phyloP scores from a whole-genome alignment of 2,797 vertebrate genomes.

The Xenops minutus region DNA sequence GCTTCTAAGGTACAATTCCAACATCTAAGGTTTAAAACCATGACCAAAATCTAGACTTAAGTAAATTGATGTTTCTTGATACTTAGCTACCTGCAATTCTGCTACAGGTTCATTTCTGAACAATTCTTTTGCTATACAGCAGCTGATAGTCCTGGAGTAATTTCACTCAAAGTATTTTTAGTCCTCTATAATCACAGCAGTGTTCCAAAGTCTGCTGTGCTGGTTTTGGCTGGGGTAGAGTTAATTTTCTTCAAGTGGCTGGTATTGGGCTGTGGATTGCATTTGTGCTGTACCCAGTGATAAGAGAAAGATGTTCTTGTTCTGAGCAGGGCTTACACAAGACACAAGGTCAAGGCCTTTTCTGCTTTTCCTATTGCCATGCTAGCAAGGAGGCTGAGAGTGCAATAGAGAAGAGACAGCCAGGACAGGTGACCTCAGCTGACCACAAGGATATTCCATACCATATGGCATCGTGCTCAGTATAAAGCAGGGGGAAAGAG shows the following conservation, averaged over 20 bases:
- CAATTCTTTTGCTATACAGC: not conserved
- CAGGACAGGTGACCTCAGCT: not conserved
- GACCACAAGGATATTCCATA: not conserved
- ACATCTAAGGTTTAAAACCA: not conserved
- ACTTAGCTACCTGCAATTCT: not conserved
- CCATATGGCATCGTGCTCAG: not conserved
- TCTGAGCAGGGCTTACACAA: not conserved
- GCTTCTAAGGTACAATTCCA: not conserved
- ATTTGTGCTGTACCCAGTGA: not conserved
- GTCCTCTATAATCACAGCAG: not conserved
- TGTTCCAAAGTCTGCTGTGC: not conserved
- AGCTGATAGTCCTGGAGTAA: not conserved
- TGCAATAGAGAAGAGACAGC: not conserved
- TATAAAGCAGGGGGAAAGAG: not conserved
- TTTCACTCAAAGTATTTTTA: not conserved
- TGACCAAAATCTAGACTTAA: not conserved
- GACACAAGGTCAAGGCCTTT: not conserved
- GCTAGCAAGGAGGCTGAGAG: not conserved
- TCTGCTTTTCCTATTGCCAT: not conserved
- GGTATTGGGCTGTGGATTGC: not conserved
- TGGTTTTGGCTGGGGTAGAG: not conserved
- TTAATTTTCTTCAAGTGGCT: not conserved
- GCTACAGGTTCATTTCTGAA: not conserved
- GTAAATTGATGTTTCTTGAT: not conserved
- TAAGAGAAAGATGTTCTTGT: not conserved